These are phyloP conservation scores for Thereva nobilitata DNA, from an alignment of 2,888 invertebrate genomes.

Conservation along the genomic window DNA sequence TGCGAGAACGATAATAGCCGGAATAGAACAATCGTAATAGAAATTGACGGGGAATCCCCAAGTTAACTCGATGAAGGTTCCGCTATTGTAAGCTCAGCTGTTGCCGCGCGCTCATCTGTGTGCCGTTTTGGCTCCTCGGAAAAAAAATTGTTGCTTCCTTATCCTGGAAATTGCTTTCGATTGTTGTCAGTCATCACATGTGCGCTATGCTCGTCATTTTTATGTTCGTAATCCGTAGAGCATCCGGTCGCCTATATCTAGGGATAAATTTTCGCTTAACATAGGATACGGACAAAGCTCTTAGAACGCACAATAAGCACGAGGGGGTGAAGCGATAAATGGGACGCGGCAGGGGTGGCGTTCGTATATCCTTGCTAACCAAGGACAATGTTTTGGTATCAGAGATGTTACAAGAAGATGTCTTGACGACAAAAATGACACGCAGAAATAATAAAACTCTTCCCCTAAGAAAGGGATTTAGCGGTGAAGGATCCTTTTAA, in stretches of 20 bases:
- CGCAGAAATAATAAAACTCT: not conserved
- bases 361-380: too few relatives aligned
- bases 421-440: not conserved
- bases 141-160: not conserved
- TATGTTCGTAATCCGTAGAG: not conserved
- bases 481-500: constrained; percentile 2
- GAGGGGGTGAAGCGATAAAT: too few relatives aligned
- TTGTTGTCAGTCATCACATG: constrained; percentile 20
- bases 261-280: constrained; percentile 6
- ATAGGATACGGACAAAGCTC: not conserved
- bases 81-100: too few relatives aligned
- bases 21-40: too few relatives aligned
- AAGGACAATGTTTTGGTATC: too few relatives aligned
- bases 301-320: too few relatives aligned
- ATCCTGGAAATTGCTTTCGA: not conserved
- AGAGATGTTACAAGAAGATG: too few relatives aligned
- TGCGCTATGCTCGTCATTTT: not conserved
- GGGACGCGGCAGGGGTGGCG: not conserved
- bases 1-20: too few relatives aligned
- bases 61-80: too few relatives aligned
- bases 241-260: constrained; percentile 12
- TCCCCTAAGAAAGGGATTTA: not conserved
- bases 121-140: not conserved
- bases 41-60: too few relatives aligned
- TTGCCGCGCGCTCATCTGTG: not conserved